Conservation (phyloP, 23 tunicate genomes). For the Pegea sp. region DNA sequence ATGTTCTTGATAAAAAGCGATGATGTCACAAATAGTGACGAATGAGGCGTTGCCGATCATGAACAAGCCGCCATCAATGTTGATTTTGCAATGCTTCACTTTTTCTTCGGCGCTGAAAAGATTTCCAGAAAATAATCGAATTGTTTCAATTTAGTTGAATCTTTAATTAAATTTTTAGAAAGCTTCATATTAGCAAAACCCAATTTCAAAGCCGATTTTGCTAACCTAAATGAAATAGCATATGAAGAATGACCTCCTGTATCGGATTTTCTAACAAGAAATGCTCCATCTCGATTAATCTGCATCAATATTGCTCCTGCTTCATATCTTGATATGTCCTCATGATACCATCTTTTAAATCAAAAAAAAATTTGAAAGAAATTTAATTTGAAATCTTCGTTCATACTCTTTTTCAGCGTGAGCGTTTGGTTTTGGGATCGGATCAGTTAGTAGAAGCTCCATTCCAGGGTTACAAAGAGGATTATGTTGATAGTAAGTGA, state of each 20-base stretch:
- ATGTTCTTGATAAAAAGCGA: conserved; percentile 39
- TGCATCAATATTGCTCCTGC: conserved; percentile 48
- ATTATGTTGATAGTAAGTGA: conserved; percentile 55
- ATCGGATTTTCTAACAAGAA: conserved; percentile 39
- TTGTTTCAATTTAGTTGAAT: no score
- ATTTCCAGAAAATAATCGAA: background rate
- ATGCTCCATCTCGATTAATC: conserved; percentile 48
- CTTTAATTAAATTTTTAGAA: no score
- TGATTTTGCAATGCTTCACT: conserved; percentile 77
- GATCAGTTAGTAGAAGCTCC: conserved; percentile 46
- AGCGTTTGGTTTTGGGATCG: conserved; percentile 72
- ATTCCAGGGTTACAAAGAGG: conserved; percentile 38
- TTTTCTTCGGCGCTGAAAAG: conserved; percentile 38
- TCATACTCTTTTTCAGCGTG: conserved; percentile 63
- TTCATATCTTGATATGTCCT: conserved; percentile 24
- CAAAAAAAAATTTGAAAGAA: background rate
- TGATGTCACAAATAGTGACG: conserved; percentile 48
- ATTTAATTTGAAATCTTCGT: background rate
- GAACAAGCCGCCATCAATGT: conserved; percentile 43
- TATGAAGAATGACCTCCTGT: conserved; percentile 11
- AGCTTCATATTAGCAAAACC: no score
- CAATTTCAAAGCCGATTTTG: no score
- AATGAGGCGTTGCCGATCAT: conserved; percentile 69
- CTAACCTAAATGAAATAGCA: conserved; percentile 78
- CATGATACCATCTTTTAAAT: conserved; percentile 56